Evolutionary conservation across 2,888 invertebrate species (phyloP), one percentile per base, ranked within the genome.

Genomic region (Thecocarcelia acutangulata): DNA sequence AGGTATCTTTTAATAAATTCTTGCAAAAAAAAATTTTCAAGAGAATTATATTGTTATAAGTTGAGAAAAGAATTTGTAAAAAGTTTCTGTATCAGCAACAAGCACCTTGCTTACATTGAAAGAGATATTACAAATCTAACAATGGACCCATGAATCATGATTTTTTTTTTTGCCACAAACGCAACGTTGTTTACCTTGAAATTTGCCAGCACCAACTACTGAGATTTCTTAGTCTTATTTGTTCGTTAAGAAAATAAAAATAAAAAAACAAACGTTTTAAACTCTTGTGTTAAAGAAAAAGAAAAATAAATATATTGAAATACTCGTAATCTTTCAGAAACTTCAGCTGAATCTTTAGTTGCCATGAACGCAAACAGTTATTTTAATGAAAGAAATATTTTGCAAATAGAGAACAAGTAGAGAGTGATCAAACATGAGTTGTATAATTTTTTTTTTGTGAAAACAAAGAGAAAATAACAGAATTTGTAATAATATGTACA

Each of bases 211-310:
- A n/a, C n/a, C n/a, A n/a, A 13, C 24, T 28, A 15, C 9, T 33
- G 33, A 33, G 33, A 33, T 33, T n/a, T 33, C 15, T 54, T 15
- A 42, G 21, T n/a, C 9, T 42, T 42, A 33, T 56, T 56, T 17
- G 15, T 50, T 70, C 17, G 37, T 12, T 37, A 24, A 15, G 24
- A 48, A 48, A 48, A 48, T 21, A 63, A 48, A 68, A 28, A 48
- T 37, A 48, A 48, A 21, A 50, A 50, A 68, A 21, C 28, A 46
- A 50, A 69, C 48, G 69, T 63, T 80, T 69, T 69, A 63, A 74
- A 69, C 28, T 48, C 40, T 42, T 56, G 46, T 73, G 63, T 68
- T 74, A 79, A 74, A 40, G 40, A 6, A 24, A 19, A 68, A 73
- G 42, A 24, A 42, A 72, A 64, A 69, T n/a, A n/a, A n/a, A n/a